These are phyloP conservation scores for Henricia sp. DNA, from an alignment of 53 echinoderm and acorn worm genomes.

Conservation along the genomic window DNA sequence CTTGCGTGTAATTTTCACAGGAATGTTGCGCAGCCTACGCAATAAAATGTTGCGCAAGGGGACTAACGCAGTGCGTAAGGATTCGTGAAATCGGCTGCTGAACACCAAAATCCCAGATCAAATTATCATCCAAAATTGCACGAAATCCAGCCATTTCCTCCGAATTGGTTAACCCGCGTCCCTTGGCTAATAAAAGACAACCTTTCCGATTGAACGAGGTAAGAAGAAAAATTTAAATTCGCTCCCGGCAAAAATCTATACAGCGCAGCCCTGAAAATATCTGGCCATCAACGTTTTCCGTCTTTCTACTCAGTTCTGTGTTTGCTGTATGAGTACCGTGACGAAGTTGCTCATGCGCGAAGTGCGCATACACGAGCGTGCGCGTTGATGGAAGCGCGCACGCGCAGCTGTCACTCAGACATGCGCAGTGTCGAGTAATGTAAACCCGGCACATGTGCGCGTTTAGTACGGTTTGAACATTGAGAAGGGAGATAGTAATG, in stretches of 20 bases:
- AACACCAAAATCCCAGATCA: too few relatives aligned
- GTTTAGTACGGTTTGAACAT: neutral
- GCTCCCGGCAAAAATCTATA: constrained; percentile 31
- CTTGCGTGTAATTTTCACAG: too few relatives aligned
- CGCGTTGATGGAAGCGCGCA: too few relatives aligned
- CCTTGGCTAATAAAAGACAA: neutral
- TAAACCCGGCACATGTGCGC: too few relatives aligned
- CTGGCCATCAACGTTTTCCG: neutral
- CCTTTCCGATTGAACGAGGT: neutral
- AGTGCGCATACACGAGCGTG: neutral
- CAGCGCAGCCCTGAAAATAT: neutral
- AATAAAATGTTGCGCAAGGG: too few relatives aligned
- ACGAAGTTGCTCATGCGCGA: neutral
- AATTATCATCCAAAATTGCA: neutral
- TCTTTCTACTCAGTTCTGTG: neutral
- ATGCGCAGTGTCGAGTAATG: too few relatives aligned
- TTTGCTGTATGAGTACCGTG: neutral
- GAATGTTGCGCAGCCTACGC: too few relatives aligned
- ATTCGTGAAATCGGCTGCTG: too few relatives aligned
- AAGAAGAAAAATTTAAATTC: neutral
- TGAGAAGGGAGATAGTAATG: neutral
- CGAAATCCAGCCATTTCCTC: neutral
- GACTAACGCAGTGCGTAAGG: too few relatives aligned
- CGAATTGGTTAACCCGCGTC: neutral
- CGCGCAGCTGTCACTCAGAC: too few relatives aligned